A percentile compares a stretch with the other conserved stretches of the same genome.
Conservation (phyloP, 2,113 vertebrate genomes). For the Pelusios castaneus region DNA sequence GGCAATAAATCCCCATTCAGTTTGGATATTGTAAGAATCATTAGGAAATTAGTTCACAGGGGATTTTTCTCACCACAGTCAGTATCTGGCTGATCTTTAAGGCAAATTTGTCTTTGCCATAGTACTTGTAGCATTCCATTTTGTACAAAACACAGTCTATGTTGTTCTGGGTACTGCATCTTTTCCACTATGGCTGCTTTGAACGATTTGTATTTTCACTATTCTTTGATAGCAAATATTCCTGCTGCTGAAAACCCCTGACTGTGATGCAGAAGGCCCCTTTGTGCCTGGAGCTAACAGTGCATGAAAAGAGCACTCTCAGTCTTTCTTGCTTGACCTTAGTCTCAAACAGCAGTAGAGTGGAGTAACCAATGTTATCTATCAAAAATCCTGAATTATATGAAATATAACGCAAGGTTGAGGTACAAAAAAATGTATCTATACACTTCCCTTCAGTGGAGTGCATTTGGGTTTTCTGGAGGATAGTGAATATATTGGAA, state of each 20-base stretch:
- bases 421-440: background rate
- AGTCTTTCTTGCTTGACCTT: conserved; percentile 61
- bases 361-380: conserved; percentile 32
- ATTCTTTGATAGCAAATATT: conserved; percentile 19
- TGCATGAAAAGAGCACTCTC: conserved; percentile 55
- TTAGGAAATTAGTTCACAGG: background rate
- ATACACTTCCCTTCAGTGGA: background rate
- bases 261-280: conserved; percentile 48
- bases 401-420: conserved; percentile 6
- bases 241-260: conserved; percentile 52
- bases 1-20: conserved; percentile 17
- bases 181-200: background rate
- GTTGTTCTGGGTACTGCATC: background rate
- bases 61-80: background rate
- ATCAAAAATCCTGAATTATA: conserved; percentile 4
- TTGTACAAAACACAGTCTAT: rapidly evolving
- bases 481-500: background rate
- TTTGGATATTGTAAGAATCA: background rate
- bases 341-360: conserved; percentile 35
- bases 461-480: conserved; percentile 10
- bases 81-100: background rate
- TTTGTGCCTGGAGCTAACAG: conserved; percentile 68
- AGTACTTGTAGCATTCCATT: background rate
- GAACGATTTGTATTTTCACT: background rate
- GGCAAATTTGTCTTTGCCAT: background rate